Evolutionary conservation across 2,113 vertebrate species (phyloP), one percentile per base, ranked within the genome.

Genomic region (Hippocampus mohnikei): DNA sequence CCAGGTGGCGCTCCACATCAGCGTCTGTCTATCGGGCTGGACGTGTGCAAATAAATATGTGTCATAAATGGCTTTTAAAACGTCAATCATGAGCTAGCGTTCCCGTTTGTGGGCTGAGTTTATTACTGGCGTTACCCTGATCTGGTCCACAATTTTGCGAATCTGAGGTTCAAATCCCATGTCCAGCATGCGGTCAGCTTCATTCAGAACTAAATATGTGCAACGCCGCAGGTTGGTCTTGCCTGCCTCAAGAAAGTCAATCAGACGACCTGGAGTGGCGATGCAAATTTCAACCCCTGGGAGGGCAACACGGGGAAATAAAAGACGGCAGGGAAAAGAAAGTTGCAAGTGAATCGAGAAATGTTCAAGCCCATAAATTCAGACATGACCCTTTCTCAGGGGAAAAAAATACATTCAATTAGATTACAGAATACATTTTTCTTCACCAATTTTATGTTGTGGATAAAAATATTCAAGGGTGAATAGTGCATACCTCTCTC

Each of bases 1-100:
- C 96, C 96, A 98, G 46, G 96, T 98, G 63, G 96, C 96, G 63
- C 96, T 98, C 96, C 96, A 98, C 96, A 98, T 98, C 67, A 98
- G 88, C 1, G 96, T 98, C 89, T 98, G 96, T 23, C 96, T 91
- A 78, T 98, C 96, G 48, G 96, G 96, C 96, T 98, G 76, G 42
- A 66, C 2, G 60, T 13, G 9, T 23, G 27, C 7, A 67, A 55
- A 55, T 5, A 15, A 3, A 13, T 33, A 37, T 20, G 15, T 6
- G 1, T 66, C 23, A 58, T 15, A 6, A 25, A 27, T 48, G 2
- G 3, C n/a, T 33, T 41, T 12, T 12, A 44, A 12, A 50, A 50
- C 48, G 40, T 21, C 18, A 37, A 40, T 9, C 16, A 23, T 10
- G 18, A 65, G 63, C 3, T 13, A 7, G 5, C 37, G 10, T 61